phyloP scores from a whole-genome alignment of 2,797 vertebrate species.

The Paedocypris micromegethes region DNA sequence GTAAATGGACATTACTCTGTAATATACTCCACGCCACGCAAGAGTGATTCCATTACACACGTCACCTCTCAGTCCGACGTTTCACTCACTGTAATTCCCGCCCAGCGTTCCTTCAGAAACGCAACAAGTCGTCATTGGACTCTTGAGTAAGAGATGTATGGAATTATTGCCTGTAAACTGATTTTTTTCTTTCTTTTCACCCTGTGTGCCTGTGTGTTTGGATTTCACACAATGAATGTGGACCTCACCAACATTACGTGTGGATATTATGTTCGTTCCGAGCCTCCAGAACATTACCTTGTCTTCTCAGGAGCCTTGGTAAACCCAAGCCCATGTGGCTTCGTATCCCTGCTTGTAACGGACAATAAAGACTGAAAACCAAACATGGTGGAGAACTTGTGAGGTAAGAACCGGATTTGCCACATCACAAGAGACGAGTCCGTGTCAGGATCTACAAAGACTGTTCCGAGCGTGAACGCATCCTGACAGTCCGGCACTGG shows the following conservation, averaged over 20 bases:
- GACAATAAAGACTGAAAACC: not conserved
- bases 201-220: constrained; percentile 53
- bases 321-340: not conserved
- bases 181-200: constrained; percentile 40
- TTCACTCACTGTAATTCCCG: not conserved
- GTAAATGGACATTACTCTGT: no score
- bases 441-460: constrained; percentile 21
- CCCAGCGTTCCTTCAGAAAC: not conserved
- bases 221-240: constrained; percentile 56
- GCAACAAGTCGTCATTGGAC: constrained; percentile 6
- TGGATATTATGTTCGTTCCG: constrained; percentile 20
- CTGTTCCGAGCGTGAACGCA: constrained; percentile 5
- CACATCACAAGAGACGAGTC: constrained; percentile 19
- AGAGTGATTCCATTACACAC: not conserved
- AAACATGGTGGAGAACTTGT: not conserved
- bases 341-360: not conserved
- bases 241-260: constrained; percentile 35
- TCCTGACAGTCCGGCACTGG: constrained; percentile 28
- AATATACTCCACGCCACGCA: no score
- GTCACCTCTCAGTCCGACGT: constrained; percentile 2
- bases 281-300: constrained; percentile 3
- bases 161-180: constrained; percentile 46
- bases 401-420: constrained; percentile 25
- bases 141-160: constrained; percentile 12
- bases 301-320: constrained; percentile 3